Base-by-base conservation (phyloP, 2,113 vertebrate genomes). In the Hemibagrus wyckioides region DNA sequence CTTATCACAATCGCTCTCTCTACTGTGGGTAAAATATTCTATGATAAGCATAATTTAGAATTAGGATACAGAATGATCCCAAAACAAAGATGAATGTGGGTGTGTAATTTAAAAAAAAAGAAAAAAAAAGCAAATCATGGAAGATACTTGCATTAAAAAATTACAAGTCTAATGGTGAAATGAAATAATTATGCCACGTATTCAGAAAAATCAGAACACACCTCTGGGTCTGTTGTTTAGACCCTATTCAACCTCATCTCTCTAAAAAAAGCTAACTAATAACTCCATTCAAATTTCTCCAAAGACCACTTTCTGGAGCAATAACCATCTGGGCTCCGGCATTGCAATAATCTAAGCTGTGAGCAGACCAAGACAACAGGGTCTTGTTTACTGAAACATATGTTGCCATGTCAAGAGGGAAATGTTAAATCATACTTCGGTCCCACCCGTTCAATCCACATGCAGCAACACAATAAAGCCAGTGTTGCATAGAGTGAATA, bases 381-480 rank as follows among this genome's bases (percentile, higher is more conserved):
- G 92, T 83, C 93, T 91, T 91, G 92, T 92, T 91, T 92, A 91
- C 92, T 80, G 89, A 91, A 91, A 91, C 91, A 92, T 93, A 93
- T 93, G 93, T 92, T 92, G 91, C 90, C 90, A 89, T 92, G 90
- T 91, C 94, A 94, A 84, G 76, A 85, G 88, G 87, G 91, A 92
- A 92, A 94, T 94, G 91, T 93, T 92, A 94, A 94, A 94, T 88
- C 89, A 92, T 88, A 91, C 86, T 88, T 85, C 81, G 63, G 85
- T 89, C 89, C 89, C 90, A 90, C 90, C 89, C 87, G 87, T 93
- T 94, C 93, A 93, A 65, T 76, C 83, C 21, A 91, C 90, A 91
- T 90, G 93, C 92, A 93, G 91, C 93, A 92, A 92, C 76, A 89
- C 91, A 88, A 92, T 94, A 93, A 94, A 94, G 92, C 91, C 90